A percentile compares a stretch with the other conserved stretches of the same genome.
These are phyloP conservation scores for Erannis defoliaria DNA, from an alignment of 2,888 invertebrate species.

Conservation along the genomic window DNA sequence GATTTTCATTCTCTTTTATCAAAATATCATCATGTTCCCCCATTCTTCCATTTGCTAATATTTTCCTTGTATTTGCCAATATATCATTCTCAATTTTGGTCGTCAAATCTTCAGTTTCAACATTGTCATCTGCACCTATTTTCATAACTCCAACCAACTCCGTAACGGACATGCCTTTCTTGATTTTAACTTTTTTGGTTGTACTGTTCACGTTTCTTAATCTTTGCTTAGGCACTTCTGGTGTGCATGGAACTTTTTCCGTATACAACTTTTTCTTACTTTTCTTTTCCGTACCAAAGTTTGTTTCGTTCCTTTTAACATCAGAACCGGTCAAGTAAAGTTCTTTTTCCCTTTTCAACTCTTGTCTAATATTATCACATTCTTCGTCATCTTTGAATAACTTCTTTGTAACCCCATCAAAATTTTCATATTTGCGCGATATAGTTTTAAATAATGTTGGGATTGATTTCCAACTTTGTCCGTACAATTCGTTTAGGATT, in stretches of 20 bases:
- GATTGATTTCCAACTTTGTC: constrained; percentile 84
- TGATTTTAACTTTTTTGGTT: constrained; percentile 61
- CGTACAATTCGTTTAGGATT: constrained; percentile 82
- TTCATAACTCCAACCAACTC: constrained; percentile 70
- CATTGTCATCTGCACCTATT: constrained; percentile 42
- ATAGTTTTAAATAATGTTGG: constrained; percentile 74
- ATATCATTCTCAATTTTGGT: constrained; percentile 57
- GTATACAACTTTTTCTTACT: constrained; percentile 76
- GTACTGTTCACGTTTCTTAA: constrained; percentile 65
- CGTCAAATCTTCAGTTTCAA: constrained; percentile 55
- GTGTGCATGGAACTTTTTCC: constrained; percentile 65
- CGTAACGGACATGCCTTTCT: constrained; percentile 72
- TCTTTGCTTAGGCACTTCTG: constrained; percentile 63
- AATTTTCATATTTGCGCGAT: constrained; percentile 60
- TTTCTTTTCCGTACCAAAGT: constrained; percentile 60
- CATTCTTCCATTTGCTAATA: neutral
- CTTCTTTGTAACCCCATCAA: constrained; percentile 67
- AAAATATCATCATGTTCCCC: neutral
- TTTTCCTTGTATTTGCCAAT: constrained; percentile 5
- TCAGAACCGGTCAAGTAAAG: constrained; percentile 56
- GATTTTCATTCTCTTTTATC: constrained; percentile 6
- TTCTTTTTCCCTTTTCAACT: constrained; percentile 63
- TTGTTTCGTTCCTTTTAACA: constrained; percentile 59
- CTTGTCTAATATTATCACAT: constrained; percentile 70
- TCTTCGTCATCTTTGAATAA: constrained; percentile 73